Evolutionary conservation across 2,888 invertebrate genomes (phyloP).

Genomic region (Epistrophe grossulariae): DNA sequence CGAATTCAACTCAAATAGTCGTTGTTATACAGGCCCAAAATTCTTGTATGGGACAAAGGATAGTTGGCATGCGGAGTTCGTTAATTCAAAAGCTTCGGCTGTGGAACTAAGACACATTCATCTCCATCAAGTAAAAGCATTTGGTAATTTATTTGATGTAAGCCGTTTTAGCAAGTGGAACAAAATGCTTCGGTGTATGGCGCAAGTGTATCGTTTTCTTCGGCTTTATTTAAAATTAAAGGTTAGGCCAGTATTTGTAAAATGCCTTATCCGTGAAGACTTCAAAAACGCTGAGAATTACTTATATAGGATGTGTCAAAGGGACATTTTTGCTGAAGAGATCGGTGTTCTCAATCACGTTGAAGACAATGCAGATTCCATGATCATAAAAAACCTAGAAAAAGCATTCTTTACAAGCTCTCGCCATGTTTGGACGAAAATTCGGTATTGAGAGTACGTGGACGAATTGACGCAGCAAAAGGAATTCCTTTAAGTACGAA

Average conservation of each 20-base stretch:
- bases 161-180: neutral
- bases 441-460: conserved; percentile 42
- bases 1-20: neutral
- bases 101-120: too few relatives aligned
- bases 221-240: neutral
- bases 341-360: too few relatives aligned
- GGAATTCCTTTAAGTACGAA: too few relatives aligned
- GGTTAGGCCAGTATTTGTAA: neutral
- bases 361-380: too few relatives aligned
- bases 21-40: too few relatives aligned
- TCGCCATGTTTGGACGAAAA: conserved; percentile 55
- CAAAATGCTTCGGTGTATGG: neutral
- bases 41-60: neutral
- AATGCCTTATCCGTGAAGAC: neutral
- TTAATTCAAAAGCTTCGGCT: too few relatives aligned
- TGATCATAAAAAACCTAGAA: neutral
- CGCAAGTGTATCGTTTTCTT: neutral
- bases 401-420: conserved; percentile 22
- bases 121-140: too few relatives aligned
- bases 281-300: conserved; percentile 18
- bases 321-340: too few relatives aligned
- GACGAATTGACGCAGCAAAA: conserved; percentile 50
- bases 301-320: conserved; percentile 6
- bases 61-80: too few relatives aligned
- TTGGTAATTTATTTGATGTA: neutral